These are phyloP conservation scores for Netelia virgata DNA, from an alignment of 2,888 invertebrate genomes.

Conservation along the genomic window DNA sequence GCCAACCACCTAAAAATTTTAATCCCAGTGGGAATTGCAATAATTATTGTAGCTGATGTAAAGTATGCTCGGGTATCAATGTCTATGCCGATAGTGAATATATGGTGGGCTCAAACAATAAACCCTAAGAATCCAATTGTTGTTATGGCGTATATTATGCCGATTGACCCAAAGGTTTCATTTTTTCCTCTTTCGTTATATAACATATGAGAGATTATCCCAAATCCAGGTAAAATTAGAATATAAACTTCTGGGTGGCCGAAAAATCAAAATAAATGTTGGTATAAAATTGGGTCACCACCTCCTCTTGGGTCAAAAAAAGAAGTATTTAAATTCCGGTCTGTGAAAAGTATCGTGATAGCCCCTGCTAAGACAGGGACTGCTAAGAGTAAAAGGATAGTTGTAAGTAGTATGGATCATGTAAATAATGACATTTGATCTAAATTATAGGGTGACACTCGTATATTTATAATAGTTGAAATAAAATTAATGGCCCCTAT, in stretches of 20 bases:
- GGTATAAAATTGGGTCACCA: slow-evolving; percentile 92
- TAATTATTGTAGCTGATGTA: slow-evolving; percentile 94
- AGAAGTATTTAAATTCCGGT: slow-evolving; percentile 92
- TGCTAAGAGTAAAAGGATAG: slow-evolving; percentile 88
- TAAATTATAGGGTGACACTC: slow-evolving; percentile 86
- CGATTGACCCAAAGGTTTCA: slow-evolving; percentile 90
- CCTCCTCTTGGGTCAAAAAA: slow-evolving; percentile 93
- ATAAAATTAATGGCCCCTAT: slow-evolving; percentile 93
- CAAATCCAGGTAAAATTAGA: slow-evolving; percentile 94
- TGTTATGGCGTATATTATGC: slow-evolving; percentile 94
- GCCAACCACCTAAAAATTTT: slow-evolving; percentile 93
- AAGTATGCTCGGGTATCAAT: slow-evolving; percentile 94
- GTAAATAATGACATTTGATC: slow-evolving; percentile 91
- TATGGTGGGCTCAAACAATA: slow-evolving; percentile 94
- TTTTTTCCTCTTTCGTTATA: slow-evolving; percentile 91
- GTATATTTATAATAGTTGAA: slow-evolving; percentile 91
- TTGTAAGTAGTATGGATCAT: slow-evolving; percentile 90
- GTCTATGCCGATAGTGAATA: slow-evolving; percentile 94
- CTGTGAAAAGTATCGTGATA: slow-evolving; percentile 92
- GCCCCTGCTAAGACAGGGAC: slow-evolving; percentile 92
- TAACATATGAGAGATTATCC: slow-evolving; percentile 92
- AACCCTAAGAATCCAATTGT: slow-evolving; percentile 93
- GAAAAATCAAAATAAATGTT: slow-evolving; percentile 96
- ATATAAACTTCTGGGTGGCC: slow-evolving; percentile 95
- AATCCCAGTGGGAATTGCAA: slow-evolving; percentile 94